These are phyloP conservation scores for Matsumurasca onukii DNA, from an alignment of 1,140 invertebrate species.

Conservation along the genomic window DNA sequence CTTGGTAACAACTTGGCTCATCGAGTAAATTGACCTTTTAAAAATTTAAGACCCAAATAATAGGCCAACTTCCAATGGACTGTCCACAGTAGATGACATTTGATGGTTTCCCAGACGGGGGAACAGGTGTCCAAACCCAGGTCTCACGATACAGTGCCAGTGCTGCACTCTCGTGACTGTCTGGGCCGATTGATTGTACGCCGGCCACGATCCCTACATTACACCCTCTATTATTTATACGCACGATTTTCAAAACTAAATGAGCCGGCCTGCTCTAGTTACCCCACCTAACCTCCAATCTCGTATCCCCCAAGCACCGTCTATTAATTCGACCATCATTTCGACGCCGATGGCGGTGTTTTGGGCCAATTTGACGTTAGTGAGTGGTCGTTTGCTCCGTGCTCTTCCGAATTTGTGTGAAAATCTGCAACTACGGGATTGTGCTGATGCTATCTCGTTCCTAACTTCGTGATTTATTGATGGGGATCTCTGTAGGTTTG, in stretches of 20 bases:
- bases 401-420: background rate
- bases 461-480: no score
- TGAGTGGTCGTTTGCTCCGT: background rate
- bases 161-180: no score
- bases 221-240: constrained; percentile 24
- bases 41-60: no score
- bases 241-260: constrained; percentile 26
- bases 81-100: no score
- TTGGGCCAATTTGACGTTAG: background rate
- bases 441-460: background rate
- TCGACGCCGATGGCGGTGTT: background rate
- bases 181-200: no score
- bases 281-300: background rate
- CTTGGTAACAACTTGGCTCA: no score
- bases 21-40: no score
- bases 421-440: background rate
- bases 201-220: constrained; percentile 1
- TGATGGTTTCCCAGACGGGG: no score
- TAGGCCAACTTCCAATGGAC: no score
- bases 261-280: constrained; percentile 11
- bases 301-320: background rate
- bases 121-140: no score
- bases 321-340: constrained; percentile 6
- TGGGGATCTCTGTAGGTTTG: no score
- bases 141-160: no score